These are phyloP conservation scores for Auanema sp. DNA, from an alignment of 2,888 invertebrate species.

Conservation along the genomic window DNA sequence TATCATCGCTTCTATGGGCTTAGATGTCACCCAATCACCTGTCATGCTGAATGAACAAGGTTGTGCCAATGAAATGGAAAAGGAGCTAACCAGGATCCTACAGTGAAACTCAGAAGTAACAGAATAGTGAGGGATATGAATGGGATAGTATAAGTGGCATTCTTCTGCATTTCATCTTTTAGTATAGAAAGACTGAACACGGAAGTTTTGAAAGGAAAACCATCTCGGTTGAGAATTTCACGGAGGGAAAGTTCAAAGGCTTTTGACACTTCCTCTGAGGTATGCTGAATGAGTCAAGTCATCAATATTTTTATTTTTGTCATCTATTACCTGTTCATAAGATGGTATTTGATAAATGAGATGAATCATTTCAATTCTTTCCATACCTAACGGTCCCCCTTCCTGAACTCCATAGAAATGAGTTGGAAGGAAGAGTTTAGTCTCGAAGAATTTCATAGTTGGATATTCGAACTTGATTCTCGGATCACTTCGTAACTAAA, in stretches of 20 bases:
- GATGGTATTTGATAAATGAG: conserved; percentile 54
- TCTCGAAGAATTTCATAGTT: conserved; percentile 61
- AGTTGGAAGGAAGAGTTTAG: conserved; percentile 62
- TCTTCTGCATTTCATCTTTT: conserved; percentile 63
- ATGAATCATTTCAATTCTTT: conserved; percentile 57
- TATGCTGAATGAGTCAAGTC: conserved; percentile 33
- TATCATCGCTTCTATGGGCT: conserved; percentile 62
- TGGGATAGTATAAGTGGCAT: conserved; percentile 62
- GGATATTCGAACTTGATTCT: conserved; percentile 59
- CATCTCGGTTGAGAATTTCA: conserved; percentile 37
- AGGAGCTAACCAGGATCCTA: conserved; percentile 53
- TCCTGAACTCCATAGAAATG: conserved; percentile 60
- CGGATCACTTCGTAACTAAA: conserved; percentile 56
- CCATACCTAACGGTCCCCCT: conserved; percentile 39
- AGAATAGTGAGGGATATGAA: conserved; percentile 60
- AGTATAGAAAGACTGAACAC: conserved; percentile 58
- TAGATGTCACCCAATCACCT: conserved; percentile 61
- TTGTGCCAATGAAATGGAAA: background rate
- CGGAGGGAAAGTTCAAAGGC: conserved; percentile 50
- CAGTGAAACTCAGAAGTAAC: conserved; percentile 59
- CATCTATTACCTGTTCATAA: conserved; percentile 40
- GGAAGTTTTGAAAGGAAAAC: conserved; percentile 32
- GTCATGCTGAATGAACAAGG: conserved; percentile 49
- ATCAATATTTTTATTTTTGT: background rate
- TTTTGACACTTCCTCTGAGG: conserved; percentile 54